Base-by-base conservation (phyloP, 1,140 invertebrate genomes). In the Euwallacea similis region DNA sequence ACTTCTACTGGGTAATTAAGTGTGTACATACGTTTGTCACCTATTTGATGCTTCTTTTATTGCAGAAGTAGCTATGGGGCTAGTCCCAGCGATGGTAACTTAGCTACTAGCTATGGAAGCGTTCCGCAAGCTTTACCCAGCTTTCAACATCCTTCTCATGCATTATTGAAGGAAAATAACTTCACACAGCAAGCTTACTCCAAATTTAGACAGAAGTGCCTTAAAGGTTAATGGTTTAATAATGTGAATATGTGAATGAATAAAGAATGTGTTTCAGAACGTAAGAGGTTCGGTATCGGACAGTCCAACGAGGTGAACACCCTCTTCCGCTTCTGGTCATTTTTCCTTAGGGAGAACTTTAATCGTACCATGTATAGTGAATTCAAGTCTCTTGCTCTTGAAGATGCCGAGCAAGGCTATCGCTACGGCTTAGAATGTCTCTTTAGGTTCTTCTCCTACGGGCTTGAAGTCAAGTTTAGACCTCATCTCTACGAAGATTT, bases 361-460 rank as follows among this genome's bases (percentile, higher is more conserved):
- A 99, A 99, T 84, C 89, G 92, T 76, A 97, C 92, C 75, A 99
- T 99, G 97, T 99, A 98, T 82, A 91, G 93, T 74, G 98, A 99
- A 83, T 99, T 99, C 82, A 90, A 89, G 79, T 86, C 85, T 55
- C 80, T 98, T 62, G 96, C 97, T 7, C 86, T 93, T 63, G 97
- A 99, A 85, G 98, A 99, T 86, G 94, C 96, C 0, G 85, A 86
- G 42, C 89, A 87, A 72, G 96, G 96, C 0, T 97, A 95, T 84
- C 90, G 97, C 82, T 98, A 93, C 80, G 90, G 90, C 0, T 79
- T 99, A 10, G 98, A 99, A 82, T 99, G 97, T 80, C 87, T 99
- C 8, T 99, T 99, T 87, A 87, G 98, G n/a, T 99, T 97, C 85
- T 99, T 92, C 83, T 98, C 95, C 76, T 99, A 99, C 82, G 98